Evolutionary conservation across 1,140 invertebrate genomes (phyloP).

Genomic region (Thrips palmi): DNA sequence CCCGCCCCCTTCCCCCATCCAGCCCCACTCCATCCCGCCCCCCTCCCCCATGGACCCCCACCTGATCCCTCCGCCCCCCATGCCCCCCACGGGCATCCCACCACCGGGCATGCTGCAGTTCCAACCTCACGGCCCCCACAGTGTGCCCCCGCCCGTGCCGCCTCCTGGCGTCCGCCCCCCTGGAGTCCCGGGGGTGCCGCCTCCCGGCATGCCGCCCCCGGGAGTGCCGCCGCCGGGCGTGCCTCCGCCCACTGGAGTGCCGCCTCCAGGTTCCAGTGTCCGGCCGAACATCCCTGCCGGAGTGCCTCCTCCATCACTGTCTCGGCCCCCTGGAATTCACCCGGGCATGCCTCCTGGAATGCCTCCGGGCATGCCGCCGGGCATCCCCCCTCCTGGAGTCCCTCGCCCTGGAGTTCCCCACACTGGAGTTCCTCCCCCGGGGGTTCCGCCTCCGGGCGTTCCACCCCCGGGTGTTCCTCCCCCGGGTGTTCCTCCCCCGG

Average conservation of each 20-base stretch:
- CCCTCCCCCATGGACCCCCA: constrained; percentile 22
- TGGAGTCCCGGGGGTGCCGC: constrained; percentile 19
- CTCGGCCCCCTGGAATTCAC: not conserved
- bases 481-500: not conserved
- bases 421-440: not conserved
- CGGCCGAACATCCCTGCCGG: not conserved
- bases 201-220: constrained; percentile 21
- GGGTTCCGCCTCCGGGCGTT: not conserved
- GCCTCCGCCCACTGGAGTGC: constrained; percentile 10
- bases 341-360: not conserved
- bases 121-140: constrained; percentile 19
- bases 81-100: constrained; percentile 17
- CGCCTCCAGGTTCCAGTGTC: no score
- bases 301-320: not conserved
- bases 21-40: constrained; percentile 23
- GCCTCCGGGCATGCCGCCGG: not conserved
- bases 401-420: not conserved
- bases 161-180: constrained; percentile 19
- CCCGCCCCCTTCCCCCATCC: constrained; percentile 25
- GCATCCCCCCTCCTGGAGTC: not conserved
- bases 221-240: constrained; percentile 14
- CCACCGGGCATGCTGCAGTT: constrained; percentile 18
- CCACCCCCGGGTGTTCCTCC: not conserved
- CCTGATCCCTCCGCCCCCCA: constrained; percentile 19
- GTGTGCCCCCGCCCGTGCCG: constrained; percentile 18